phyloP scores from a whole-genome alignment of 2,888 invertebrate genomes.

The Furcula furcula region DNA sequence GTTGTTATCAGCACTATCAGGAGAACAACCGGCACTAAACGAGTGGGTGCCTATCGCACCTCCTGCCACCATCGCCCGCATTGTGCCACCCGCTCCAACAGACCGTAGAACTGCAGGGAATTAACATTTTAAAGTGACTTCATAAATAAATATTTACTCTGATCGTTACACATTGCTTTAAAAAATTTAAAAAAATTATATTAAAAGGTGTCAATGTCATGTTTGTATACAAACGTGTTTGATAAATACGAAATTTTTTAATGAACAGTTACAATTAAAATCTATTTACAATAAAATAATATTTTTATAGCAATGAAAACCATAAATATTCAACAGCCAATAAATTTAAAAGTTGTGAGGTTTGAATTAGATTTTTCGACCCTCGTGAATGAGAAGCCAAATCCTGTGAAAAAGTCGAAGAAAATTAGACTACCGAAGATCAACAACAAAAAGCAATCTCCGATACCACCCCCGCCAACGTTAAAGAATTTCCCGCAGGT shows the following conservation, averaged over 20 bases:
- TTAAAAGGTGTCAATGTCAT: neutral
- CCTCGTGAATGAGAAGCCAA: slow-evolving; percentile 38
- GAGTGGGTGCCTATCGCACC: slow-evolving; percentile 72
- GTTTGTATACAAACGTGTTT: neutral
- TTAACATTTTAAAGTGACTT: slow-evolving; percentile 5
- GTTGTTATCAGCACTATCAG: slow-evolving; percentile 66
- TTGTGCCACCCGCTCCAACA: slow-evolving; percentile 14
- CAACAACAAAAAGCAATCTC: slow-evolving; percentile 37
- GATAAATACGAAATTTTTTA: neutral
- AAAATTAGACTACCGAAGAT: slow-evolving; percentile 54
- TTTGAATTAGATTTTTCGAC: slow-evolving; percentile 66
- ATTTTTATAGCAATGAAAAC: slow-evolving; percentile 54
- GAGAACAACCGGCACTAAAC: slow-evolving; percentile 46
- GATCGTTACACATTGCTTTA: neutral
- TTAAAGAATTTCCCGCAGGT: slow-evolving; percentile 45
- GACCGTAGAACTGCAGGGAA: neutral
- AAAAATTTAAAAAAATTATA: neutral
- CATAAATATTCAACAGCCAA: slow-evolving; percentile 57
- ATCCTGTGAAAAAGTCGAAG: slow-evolving; percentile 42
- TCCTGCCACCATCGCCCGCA: slow-evolving; percentile 27
- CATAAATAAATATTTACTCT: neutral
- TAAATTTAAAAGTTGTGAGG: slow-evolving; percentile 70
- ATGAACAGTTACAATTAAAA: neutral
- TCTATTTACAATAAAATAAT: neutral
- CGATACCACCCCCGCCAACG: slow-evolving; percentile 58